Base-by-base conservation (phyloP, 2,888 invertebrate genomes). In the Omphaloscelis lunosa region DNA sequence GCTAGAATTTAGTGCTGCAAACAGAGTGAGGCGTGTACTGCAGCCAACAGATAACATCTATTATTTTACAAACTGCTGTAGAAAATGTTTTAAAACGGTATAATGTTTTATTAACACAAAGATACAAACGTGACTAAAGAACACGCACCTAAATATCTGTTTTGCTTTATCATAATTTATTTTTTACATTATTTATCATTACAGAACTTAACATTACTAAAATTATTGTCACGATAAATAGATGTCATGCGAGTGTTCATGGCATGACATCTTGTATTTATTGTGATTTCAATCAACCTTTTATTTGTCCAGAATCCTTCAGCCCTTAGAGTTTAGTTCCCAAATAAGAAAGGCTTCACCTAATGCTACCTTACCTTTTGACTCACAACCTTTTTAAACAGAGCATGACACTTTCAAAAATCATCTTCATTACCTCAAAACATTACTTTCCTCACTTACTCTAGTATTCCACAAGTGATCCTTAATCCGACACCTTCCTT, bases 1-100 rank as follows among this genome's bases (percentile, higher is more conserved):
- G 53, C 61, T 77, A 72, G 34, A 76, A 69, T 71, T 62, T 72
- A 77, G 45, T 77, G 67, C 39, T 72, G 84, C 73, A 70, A 74
- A 74, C 76, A 56, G 70, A 84, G 62, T 72, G 58, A 61, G 51
- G 66, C 27, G 12, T 29, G 63, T 59, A 59, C 56, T 66, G 62
- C 75, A 34, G n/a, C 27, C 39, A 12, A 27, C n/a, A 17, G 79
- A 83, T 75, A 74, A 34, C 9, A 83, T 78, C 62, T 72, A 69
- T 34, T 80, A 48, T 59, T 83, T 61, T 41, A 65, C 29, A 53
- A 70, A 83, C 58, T 53, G 53, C 15, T 66, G n/a, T 56, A 34
- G 59, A 27, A 48, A 69, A 79, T 34, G 53, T 79, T 61, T 58
- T 29, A 11, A 48, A 79, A 62, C 48, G 15, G 27, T 29, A 17